phyloP scores from a whole-genome alignment of 2,888 invertebrate genomes.

The Holacanthella duospinosa region DNA sequence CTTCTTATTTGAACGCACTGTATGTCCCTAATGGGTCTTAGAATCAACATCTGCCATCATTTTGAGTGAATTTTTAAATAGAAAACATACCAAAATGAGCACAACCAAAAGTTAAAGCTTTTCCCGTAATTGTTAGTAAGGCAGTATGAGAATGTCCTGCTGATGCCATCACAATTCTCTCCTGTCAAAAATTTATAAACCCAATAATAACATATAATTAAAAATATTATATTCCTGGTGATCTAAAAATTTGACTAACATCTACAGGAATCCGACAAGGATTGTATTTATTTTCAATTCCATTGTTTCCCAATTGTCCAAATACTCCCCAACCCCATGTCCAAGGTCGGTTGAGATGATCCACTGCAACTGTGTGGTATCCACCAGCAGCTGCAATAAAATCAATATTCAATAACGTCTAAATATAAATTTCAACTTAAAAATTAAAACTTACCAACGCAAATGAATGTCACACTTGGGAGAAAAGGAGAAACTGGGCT shows the following conservation, averaged over 20 bases:
- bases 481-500: slow-evolving; percentile 21
- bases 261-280: slow-evolving; percentile 46
- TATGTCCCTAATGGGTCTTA: background rate
- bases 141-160: slow-evolving; percentile 87
- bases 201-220: background rate
- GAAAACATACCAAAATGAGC: slow-evolving; percentile 60
- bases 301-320: slow-evolving; percentile 80
- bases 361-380: slow-evolving; percentile 35
- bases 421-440: slow-evolving; percentile 10
- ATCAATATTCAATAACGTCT: no score
- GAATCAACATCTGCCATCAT: background rate
- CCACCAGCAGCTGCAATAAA: slow-evolving; percentile 35
- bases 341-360: slow-evolving; percentile 51
- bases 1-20: no score
- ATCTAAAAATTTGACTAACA: slow-evolving; percentile 9
- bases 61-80: background rate
- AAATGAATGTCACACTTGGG: slow-evolving; percentile 29
- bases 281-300: slow-evolving; percentile 56
- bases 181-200: slow-evolving; percentile 39
- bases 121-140: slow-evolving; percentile 63
- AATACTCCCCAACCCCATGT: slow-evolving; percentile 96
- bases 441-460: slow-evolving; percentile 14
- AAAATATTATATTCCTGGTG: no score
- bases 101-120: slow-evolving; percentile 73
- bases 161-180: slow-evolving; percentile 57